Conservation (phyloP, 2,797 vertebrate genomes). For the Muscicapa comitata region DNA sequence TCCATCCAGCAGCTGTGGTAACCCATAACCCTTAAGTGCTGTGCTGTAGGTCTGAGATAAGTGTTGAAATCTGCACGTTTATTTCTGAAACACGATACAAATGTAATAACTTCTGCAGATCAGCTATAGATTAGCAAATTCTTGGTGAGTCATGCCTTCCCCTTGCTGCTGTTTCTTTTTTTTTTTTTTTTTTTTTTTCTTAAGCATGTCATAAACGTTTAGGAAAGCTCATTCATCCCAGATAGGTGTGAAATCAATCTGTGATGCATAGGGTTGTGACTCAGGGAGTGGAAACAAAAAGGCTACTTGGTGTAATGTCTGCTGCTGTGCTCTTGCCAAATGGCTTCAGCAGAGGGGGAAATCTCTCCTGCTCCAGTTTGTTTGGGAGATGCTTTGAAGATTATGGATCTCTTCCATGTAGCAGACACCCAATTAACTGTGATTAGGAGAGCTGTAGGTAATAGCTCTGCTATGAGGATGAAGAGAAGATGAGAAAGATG, state of each 20-base stretch:
- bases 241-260: constrained; percentile 54
- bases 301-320: constrained; percentile 26
- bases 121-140: constrained; percentile 49
- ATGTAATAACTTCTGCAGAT: constrained; percentile 32
- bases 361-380: constrained; percentile 19
- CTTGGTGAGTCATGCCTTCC: constrained; percentile 48
- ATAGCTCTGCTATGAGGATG: constrained; percentile 54
- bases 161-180: not conserved
- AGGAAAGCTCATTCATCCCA: constrained; percentile 47
- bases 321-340: constrained; percentile 22
- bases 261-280: constrained; percentile 48
- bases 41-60: constrained; percentile 66
- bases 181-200: not conserved
- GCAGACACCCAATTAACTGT: constrained; percentile 36
- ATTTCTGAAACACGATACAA: not conserved
- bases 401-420: constrained; percentile 40
- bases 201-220: constrained; percentile 18
- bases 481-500: constrained; percentile 38
- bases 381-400: constrained; percentile 53
- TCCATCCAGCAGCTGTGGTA: constrained; percentile 13
- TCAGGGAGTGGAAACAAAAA: constrained; percentile 51
- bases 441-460: constrained; percentile 38
- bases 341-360: constrained; percentile 13
- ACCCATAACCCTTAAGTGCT: not conserved
- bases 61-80: not conserved